Base-by-base conservation (phyloP, 2,888 invertebrate genomes). In the Ceramica pisi region DNA sequence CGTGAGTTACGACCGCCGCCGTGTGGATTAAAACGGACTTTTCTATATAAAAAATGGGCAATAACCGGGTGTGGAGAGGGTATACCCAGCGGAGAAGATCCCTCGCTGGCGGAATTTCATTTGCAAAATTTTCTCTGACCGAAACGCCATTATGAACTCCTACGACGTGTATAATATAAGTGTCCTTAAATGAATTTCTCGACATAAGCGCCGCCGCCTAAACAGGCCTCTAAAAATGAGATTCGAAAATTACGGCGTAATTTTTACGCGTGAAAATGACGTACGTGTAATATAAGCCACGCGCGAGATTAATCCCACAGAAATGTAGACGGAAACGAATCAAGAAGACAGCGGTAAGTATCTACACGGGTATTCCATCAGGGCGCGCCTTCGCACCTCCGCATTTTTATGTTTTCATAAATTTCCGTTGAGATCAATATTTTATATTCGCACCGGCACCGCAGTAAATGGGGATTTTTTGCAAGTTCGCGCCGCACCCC, bases 321-420 rank as follows among this genome's bases (percentile, higher is more conserved):
- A 83, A 85, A 80, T 80, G 84, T 75, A 82, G 85, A 80, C 80
- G 84, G 82, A 83, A 85, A 79, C 74, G 86, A 80, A 82, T 84
- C 83, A 82, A 86, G 85, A 87, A 86, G 88, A 86, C 86, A 85
- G 85, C 85, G 78, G 82, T 78, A 80, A 86, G 84, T 79, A 80
- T 79, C 82, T 89, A 92, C 93, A 91, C 86, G 91, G 87, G 89
- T 92, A 91, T 92, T 93, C 92, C 92, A 93, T 93, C 93, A 92
- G 90, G 88, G 85, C 78, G 83, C 71, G 75, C 81, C 86, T 92
- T 91, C 92, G 88, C 93, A 93, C 92, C 93, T 93, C 87, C 88
- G 87, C 90, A 88, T 93, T 95, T 94, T 94, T 94, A 94, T 93
- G 93, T 94, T 95, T 95, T 94, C 94, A 95, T 94, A 95, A 94